Evolutionary conservation across 2,113 vertebrate species (phyloP).

Genomic region (Eupsittula cactorum): DNA sequence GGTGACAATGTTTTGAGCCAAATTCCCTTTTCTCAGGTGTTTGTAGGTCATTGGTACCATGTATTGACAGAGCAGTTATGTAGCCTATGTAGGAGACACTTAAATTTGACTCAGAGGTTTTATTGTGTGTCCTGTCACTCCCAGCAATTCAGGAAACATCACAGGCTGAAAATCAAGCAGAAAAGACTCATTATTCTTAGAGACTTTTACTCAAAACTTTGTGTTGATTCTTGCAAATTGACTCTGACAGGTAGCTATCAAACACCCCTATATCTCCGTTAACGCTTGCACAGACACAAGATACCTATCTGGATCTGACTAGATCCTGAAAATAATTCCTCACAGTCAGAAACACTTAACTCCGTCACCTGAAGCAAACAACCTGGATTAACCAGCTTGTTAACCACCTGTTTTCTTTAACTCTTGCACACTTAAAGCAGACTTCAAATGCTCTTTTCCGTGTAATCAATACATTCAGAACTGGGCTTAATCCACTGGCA

Average conservation of each 20-base stretch:
- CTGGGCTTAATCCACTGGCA: slow-evolving; percentile 35
- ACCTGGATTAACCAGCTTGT: slow-evolving; percentile 62
- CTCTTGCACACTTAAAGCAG: slow-evolving; percentile 37
- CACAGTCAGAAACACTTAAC: slow-evolving; percentile 58
- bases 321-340: slow-evolving; percentile 58
- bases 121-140: background rate
- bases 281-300: background rate
- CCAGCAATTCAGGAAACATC: background rate
- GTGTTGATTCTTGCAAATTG: slow-evolving; percentile 36
- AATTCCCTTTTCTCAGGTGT: background rate
- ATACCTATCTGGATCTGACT: slow-evolving; percentile 44
- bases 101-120: background rate
- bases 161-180: slow-evolving; percentile 19
- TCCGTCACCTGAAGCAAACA: slow-evolving; percentile 55
- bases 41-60: background rate
- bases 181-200: slow-evolving; percentile 47
- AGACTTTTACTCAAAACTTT: slow-evolving; percentile 28
- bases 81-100: background rate
- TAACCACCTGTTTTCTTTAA: slow-evolving; percentile 64
- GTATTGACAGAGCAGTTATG: background rate
- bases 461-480: slow-evolving; percentile 60
- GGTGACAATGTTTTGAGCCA: background rate
- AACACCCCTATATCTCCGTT: background rate
- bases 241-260: slow-evolving; percentile 47
- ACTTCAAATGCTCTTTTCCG: slow-evolving; percentile 52